These are phyloP conservation scores for Lutjanus argentimaculatus DNA, from an alignment of 2,797 vertebrate genomes.

Conservation along the genomic window DNA sequence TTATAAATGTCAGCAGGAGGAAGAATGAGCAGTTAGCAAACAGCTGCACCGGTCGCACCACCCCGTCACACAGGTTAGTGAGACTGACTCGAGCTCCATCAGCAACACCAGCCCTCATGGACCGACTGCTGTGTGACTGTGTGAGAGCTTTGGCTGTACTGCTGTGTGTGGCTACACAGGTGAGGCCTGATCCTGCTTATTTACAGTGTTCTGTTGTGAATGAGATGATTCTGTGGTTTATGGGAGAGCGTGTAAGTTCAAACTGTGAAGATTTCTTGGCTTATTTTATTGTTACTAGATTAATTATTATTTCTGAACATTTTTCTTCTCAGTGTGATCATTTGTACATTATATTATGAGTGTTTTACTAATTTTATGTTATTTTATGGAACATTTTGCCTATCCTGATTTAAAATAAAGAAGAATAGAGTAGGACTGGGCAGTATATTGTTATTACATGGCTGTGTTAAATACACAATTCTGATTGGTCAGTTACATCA, in stretches of 20 bases:
- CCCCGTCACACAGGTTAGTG: constrained; percentile 47
- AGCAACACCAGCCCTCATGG: constrained; percentile 66
- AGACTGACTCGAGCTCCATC: constrained; percentile 54
- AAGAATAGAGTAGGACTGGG: not conserved
- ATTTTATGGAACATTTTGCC: not conserved
- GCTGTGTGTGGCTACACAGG: constrained; percentile 77
- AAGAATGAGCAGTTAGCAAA: constrained; percentile 78
- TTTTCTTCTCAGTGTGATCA: not conserved
- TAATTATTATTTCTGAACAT: not conserved
- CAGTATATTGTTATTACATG: no score
- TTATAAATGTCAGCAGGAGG: constrained; percentile 85
- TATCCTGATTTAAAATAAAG: not conserved
- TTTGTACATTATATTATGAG: not conserved
- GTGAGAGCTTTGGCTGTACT: constrained; percentile 64
- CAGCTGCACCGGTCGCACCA: constrained; percentile 65
- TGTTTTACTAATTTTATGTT: not conserved
- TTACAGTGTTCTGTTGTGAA: not conserved
- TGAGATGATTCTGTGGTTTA: not conserved
- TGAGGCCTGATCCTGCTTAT: constrained; percentile 63
- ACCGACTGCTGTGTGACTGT: constrained; percentile 58
- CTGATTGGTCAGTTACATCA: no score
- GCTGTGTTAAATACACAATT: no score
- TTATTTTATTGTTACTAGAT: not conserved
- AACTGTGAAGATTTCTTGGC: not conserved
- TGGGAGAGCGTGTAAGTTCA: not conserved